Percentiles rank a stretch among this genome's conserved stretches.
Conservation (phyloP, 2,888 invertebrate species). For the Leptinotarsa peninsularis region DNA sequence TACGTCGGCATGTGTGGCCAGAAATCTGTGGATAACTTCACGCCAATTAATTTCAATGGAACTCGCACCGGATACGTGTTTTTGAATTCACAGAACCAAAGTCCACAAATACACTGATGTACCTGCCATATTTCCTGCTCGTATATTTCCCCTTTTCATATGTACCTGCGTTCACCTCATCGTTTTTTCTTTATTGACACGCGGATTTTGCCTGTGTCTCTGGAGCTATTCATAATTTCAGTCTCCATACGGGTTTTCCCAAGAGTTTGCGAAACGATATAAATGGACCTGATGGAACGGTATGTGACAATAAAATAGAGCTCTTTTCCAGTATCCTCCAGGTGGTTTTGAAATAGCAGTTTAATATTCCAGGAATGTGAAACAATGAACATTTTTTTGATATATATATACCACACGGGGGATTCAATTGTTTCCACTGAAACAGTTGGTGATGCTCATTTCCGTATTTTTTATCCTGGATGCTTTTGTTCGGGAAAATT, state of each 20-base stretch:
- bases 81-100: not conserved
- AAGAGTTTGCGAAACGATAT: constrained; percentile 21
- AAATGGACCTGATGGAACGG: constrained; percentile 3
- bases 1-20: too few species aligned
- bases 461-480: too few species aligned
- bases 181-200: not conserved
- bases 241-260: constrained; percentile 11
- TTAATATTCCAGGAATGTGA: not conserved
- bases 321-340: not conserved
- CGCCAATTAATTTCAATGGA: too few species aligned
- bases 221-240: constrained; percentile 10
- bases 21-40: too few species aligned
- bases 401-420: not conserved
- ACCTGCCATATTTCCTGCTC: not conserved
- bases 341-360: not conserved
- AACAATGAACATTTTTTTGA: not conserved
- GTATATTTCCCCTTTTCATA: not conserved
- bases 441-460: not conserved
- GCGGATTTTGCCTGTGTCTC: constrained; percentile 6
- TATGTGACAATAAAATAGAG: not conserved
- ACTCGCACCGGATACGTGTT: too few species aligned
- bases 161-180: not conserved
- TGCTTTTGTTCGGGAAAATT: too few species aligned
- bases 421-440: not conserved
- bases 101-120: not conserved